Evolutionary conservation across 2,113 vertebrate species (phyloP).

Genomic region (Passer domesticus): DNA sequence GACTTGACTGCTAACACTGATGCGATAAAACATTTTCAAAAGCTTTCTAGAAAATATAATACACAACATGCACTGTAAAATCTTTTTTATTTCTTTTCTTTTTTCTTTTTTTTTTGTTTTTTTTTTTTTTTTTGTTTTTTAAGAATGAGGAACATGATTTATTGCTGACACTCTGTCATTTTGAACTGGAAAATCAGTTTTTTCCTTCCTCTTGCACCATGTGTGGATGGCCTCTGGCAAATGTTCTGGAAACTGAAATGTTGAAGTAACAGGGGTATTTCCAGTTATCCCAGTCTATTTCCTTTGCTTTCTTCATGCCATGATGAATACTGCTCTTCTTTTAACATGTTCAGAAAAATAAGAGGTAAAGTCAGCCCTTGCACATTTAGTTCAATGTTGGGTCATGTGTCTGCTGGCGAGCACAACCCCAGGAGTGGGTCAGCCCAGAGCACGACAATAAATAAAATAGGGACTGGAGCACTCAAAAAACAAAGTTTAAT

Average conservation of each 20-base stretch:
- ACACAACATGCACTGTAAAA: neutral
- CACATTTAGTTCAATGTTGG: neutral
- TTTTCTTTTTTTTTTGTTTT: too few species aligned
- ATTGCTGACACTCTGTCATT: neutral
- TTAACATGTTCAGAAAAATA: neutral
- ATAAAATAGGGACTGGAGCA: neutral
- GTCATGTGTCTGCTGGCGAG: rapidly evolving
- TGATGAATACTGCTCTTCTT: neutral
- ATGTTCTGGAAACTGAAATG: neutral
- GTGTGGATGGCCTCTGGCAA: neutral
- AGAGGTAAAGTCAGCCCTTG: neutral
- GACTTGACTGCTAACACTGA: conserved; percentile 43
- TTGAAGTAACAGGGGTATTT: neutral
- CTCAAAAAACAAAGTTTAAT: neutral
- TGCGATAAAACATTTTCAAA: conserved; percentile 38
- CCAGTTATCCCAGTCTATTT: neutral
- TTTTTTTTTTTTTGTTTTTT: neutral
- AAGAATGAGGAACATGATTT: neutral
- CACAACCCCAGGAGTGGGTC: neutral
- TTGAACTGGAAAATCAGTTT: neutral
- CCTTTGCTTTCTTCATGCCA: neutral
- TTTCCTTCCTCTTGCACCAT: neutral
- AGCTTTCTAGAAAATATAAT: neutral
- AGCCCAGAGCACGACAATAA: neutral
- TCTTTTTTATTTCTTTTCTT: neutral